Percentiles rank a stretch among this genome's conserved stretches.
Conservation (phyloP, 2,888 invertebrate genomes). For the Osedax fenrisi region DNA sequence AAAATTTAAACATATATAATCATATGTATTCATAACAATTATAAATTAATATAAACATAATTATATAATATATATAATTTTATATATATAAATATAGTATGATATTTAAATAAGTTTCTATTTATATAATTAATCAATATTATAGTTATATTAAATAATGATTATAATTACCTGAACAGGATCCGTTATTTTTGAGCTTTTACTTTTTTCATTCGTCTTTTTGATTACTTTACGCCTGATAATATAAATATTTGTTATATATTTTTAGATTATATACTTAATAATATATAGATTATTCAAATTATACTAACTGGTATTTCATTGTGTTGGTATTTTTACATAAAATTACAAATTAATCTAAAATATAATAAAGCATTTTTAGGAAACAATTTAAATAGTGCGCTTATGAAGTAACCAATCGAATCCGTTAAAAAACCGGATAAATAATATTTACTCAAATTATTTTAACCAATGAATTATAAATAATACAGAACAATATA, state of each 20-base stretch:
- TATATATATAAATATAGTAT: not conserved
- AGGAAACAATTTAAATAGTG: not conserved
- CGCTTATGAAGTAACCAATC: no score
- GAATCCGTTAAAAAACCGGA: no score
- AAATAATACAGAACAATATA: not conserved
- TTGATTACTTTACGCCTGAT: not conserved
- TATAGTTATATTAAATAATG: not conserved
- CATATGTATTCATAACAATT: no score
- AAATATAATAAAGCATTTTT: not conserved
- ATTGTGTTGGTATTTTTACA: not conserved
- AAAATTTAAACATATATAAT: no score
- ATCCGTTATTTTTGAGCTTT: not conserved
- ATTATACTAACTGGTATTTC: not conserved
- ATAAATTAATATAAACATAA: not conserved
- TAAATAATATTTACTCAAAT: no score
- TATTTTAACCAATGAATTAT: not conserved
- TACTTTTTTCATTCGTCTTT: not conserved
- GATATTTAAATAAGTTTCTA: not conserved
- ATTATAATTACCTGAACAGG: not conserved
- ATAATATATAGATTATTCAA: no score
- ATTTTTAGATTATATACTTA: not conserved
- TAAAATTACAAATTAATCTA: not conserved
- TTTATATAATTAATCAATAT: not conserved
- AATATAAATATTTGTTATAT: not conserved
- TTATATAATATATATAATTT: not conserved